Conservation (phyloP, 2,113 vertebrate genomes). For the Notothenia rossii region DNA sequence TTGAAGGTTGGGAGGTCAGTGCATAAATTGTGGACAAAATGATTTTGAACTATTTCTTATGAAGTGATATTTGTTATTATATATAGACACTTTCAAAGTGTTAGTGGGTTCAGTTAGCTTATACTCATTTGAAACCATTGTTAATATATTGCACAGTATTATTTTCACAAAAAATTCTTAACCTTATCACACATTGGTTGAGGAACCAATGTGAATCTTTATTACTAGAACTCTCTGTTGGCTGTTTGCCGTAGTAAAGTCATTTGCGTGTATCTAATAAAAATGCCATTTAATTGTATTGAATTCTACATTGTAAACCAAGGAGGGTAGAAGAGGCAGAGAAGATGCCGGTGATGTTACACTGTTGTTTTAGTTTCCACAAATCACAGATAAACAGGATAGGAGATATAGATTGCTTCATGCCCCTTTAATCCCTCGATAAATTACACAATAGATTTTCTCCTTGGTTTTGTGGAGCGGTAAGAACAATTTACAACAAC, state of each 20-base stretch:
- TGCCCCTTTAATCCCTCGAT: not conserved
- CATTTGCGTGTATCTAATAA: no score
- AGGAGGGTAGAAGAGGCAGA: not conserved
- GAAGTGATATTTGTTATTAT: no score
- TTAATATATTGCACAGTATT: no score
- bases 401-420: constrained; percentile 3
- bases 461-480: not conserved
- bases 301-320: not conserved
- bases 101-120: no score
- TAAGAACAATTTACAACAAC: constrained; percentile 24
- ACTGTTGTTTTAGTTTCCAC: not conserved
- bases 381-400: not conserved
- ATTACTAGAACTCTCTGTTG: not conserved
- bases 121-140: no score
- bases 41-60: no score
- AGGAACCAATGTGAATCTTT: no score
- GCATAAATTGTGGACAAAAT: no score
- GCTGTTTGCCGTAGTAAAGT: not conserved
- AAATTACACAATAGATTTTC: not conserved
- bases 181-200: no score
- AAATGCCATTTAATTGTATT: not conserved
- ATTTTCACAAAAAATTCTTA: no score
- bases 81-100: no score
- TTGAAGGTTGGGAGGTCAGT: no score
- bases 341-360: not conserved